A percentile compares a stretch with the other conserved stretches of the same genome.
Evolutionary conservation across 1,140 invertebrate species (phyloP).

Genomic region (Drosophila kurseongensis): DNA sequence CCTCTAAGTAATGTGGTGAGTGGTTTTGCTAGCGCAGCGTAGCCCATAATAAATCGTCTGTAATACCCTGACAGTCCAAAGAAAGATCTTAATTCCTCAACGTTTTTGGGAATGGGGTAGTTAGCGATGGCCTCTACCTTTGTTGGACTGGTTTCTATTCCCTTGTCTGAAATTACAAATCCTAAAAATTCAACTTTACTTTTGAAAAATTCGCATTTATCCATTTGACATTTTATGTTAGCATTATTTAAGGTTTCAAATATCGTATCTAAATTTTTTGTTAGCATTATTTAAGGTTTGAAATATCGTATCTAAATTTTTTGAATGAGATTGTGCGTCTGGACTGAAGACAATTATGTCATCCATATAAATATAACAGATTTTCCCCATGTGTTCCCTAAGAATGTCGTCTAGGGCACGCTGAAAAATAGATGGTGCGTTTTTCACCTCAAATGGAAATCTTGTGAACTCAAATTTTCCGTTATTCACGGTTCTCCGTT

Average conservation of each 20-base stretch:
- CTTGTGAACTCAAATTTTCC: background rate
- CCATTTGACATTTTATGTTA: background rate
- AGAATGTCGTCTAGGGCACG: background rate
- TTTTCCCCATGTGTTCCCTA: background rate
- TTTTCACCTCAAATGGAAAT: background rate
- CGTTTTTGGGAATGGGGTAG: background rate
- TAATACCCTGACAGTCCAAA: background rate
- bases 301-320: background rate
- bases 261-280: background rate
- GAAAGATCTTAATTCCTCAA: background rate
- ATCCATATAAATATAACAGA: background rate
- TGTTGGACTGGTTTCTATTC: background rate
- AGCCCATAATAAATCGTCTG: background rate
- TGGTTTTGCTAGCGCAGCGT: background rate
- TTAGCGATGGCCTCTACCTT: background rate
- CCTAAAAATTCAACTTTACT: background rate
- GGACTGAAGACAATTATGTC: background rate
- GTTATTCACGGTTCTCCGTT: background rate
- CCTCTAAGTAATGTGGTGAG: constrained; percentile 1
- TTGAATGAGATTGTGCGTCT: background rate
- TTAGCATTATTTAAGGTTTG: background rate
- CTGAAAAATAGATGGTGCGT: background rate
- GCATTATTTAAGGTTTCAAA: background rate
- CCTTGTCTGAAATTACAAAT: background rate
- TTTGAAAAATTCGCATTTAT: background rate